Evolutionary conservation across 2,113 vertebrate species (phyloP).

Genomic region (Glaucomys volans): DNA sequence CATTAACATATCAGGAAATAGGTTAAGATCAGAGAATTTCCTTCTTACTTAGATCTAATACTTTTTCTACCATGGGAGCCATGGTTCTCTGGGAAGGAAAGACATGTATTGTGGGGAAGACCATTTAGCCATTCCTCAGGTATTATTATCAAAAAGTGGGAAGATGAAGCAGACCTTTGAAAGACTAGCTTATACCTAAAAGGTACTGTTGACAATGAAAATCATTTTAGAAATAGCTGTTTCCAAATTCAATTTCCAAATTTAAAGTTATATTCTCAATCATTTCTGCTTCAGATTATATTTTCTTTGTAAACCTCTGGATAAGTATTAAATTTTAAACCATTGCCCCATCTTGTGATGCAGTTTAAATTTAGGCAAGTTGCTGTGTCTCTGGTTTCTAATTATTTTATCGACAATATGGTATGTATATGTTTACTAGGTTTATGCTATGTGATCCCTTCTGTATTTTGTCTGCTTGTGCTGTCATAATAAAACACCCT

Average conservation of each 20-base stretch:
- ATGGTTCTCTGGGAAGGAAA: neutral
- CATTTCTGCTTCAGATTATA: neutral
- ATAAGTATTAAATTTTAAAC: neutral
- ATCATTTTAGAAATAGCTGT: constrained; percentile 11
- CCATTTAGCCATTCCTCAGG: no score
- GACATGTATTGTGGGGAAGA: neutral
- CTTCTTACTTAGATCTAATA: neutral
- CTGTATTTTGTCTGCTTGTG: neutral
- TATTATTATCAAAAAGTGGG: neutral
- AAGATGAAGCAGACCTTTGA: neutral
- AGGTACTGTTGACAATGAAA: neutral
- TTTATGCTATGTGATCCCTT: neutral
- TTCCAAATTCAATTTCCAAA: constrained; percentile 33
- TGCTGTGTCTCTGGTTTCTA: neutral
- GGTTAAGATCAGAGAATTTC: neutral
- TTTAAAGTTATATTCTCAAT: neutral
- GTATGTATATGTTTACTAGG: neutral
- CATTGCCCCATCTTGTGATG: neutral
- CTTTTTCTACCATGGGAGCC: neutral
- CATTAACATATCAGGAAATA: constrained; percentile 1
- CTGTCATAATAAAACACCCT: neutral
- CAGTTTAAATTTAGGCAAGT: neutral
- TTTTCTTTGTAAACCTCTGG: neutral
- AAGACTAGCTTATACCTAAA: neutral
- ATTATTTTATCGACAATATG: neutral